Base-by-base conservation (phyloP, 2,113 vertebrate genomes). In the Gila orcuttii region DNA sequence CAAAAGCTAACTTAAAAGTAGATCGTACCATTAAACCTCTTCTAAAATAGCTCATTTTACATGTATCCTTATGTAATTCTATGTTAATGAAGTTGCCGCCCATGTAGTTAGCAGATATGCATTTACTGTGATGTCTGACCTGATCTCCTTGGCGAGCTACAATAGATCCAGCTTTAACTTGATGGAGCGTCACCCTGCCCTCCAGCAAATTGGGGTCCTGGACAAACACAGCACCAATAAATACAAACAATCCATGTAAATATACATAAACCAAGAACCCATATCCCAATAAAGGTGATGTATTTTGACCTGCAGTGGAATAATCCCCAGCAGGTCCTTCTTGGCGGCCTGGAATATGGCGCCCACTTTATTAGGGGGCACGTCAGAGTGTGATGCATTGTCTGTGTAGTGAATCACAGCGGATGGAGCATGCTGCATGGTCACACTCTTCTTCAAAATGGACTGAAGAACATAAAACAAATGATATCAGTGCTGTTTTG, bases 61-160 rank as follows among this genome's bases (percentile, higher is more conserved):
- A n/a, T 10, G 2, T 6, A 69, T 36, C 31, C 66, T 36, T 36
- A 36, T 1, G 6, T 21, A 36, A 69, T 69, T 36, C 7, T 69
- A 36, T 8, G n/a, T 28, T 50, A 15, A 28, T 75, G 2, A 69
- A 69, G 23, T 25, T 47, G 17, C 71, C 6, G 1, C 73, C n/a
- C 11, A 76, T 76, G n/a, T 39, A 45, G 42, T n/a, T 42, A 50
- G 23, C 73, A 75, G 23, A 50, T 10, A 42, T 42, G 3, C 33
- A 62, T 19, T 45, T 62, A 2, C 23, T 64, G 12, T 15, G 59
- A 62, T 28, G 36, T 47, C 79, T 82, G 25, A 98, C 98, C 97
- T 99, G 98, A 90, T 99, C 98, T 55, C 98, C 98, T 83, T 99
- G 98, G 62, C 93, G 94, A 0, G 96, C 97, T 23, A 99, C 94